Percentiles rank a stretch among this genome's conserved stretches.
Evolutionary conservation across 2,113 vertebrate genomes (phyloP).

Genomic region (Amazona guildingii): DNA sequence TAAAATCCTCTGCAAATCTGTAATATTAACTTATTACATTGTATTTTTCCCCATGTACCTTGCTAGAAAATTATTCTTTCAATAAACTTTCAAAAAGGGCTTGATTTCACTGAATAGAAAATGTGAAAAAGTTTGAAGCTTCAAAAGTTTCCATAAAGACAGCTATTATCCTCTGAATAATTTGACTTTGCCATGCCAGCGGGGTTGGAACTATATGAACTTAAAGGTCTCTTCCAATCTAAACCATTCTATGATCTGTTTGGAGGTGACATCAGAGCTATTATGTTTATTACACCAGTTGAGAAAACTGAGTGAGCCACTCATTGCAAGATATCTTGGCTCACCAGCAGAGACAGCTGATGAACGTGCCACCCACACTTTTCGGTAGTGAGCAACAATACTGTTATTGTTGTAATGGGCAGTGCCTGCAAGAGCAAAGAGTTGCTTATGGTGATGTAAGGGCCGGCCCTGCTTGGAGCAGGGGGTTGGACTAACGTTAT

Average conservation of each 20-base stretch:
- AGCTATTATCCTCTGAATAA: not conserved
- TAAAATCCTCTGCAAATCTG: not conserved
- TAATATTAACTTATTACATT: not conserved
- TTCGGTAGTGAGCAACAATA: not conserved
- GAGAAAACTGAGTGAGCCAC: not conserved
- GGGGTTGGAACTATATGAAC: not conserved
- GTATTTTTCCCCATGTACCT: not conserved
- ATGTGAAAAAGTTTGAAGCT: not conserved
- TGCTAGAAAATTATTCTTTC: not conserved
- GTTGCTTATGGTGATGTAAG: not conserved
- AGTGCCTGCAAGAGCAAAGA: not conserved
- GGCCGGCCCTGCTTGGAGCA: not conserved
- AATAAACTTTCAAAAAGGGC: not conserved
- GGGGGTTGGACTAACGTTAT: not conserved
- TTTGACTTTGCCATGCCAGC: not conserved
- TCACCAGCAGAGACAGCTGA: not conserved
- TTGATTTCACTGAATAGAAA: not conserved
- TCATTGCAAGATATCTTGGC: not conserved
- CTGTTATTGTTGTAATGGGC: not conserved
- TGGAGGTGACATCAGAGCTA: not conserved
- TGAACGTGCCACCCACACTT: rapidly evolving
- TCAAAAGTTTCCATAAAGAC: not conserved
- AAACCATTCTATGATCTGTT: not conserved
- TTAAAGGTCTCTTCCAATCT: not conserved
- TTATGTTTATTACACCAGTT: not conserved